Evolutionary conservation across 2,888 invertebrate species (phyloP).

Genomic region (Yponomeuta sedellus): DNA sequence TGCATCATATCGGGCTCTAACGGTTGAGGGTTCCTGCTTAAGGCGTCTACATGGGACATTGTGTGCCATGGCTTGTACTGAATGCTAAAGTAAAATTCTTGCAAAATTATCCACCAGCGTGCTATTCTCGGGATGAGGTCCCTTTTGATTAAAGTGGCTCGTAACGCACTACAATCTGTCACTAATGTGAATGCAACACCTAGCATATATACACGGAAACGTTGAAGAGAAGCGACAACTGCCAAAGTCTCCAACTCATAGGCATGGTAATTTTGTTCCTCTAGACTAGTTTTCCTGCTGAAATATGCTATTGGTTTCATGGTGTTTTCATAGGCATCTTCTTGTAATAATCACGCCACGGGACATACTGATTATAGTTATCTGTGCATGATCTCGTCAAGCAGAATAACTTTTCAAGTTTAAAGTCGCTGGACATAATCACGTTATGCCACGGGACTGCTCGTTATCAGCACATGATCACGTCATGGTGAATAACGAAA

Average conservation of each 20-base stretch:
- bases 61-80: conserved; percentile 25
- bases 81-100: conserved; percentile 28
- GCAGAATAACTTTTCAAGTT: too few species aligned
- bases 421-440: too few species aligned
- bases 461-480: too few species aligned
- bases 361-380: too few species aligned
- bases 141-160: conserved; percentile 24
- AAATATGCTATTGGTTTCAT: conserved; percentile 24
- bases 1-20: too few species aligned
- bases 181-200: conserved; percentile 23
- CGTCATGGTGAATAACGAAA: too few species aligned
- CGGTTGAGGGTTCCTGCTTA: conserved; percentile 24
- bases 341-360: background rate
- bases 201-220: conserved; percentile 9
- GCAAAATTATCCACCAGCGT: conserved; percentile 28
- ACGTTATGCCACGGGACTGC: too few species aligned
- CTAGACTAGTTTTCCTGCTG: conserved; percentile 25
- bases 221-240: background rate
- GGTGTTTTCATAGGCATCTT: too few species aligned
- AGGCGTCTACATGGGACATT: conserved; percentile 29
- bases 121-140: conserved; percentile 26
- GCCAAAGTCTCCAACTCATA: conserved; percentile 14
- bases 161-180: conserved; percentile 30
- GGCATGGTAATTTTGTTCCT: conserved; percentile 22
- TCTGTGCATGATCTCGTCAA: too few species aligned